Evolutionary conservation across 2,888 invertebrate species (phyloP).

Genomic region (Torymus aiolomorphi): DNA sequence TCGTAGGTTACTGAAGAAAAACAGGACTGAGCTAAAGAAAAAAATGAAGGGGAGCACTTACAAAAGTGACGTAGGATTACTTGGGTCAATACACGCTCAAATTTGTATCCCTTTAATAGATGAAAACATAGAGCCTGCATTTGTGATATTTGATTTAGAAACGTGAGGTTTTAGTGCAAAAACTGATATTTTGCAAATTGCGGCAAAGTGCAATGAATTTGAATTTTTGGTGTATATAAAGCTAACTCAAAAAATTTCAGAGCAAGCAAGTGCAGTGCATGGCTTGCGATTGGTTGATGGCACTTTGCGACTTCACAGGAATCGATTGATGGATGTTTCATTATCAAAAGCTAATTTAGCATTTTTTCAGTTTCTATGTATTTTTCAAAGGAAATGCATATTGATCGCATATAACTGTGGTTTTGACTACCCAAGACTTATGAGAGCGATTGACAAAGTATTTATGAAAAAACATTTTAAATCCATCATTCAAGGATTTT

Average conservation of each 20-base stretch:
- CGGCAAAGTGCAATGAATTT: conserved; percentile 36
- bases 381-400: conserved; percentile 27
- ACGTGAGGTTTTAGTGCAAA: conserved; percentile 28
- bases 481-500: conserved; percentile 46
- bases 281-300: background rate
- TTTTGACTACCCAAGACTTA: conserved; percentile 21
- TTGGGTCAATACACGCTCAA: too few relatives aligned
- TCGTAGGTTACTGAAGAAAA: too few relatives aligned
- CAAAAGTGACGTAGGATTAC: too few relatives aligned
- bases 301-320: conserved; percentile 13
- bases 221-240: conserved; percentile 40
- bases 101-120: too few relatives aligned
- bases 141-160: conserved; percentile 42
- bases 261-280: conserved; percentile 15
- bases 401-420: conserved; percentile 25
- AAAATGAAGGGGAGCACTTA: too few relatives aligned
- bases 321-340: background rate
- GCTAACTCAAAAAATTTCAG: conserved; percentile 14
- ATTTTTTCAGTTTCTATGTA: conserved; percentile 30
- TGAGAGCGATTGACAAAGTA: conserved; percentile 21
- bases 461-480: conserved; percentile 39
- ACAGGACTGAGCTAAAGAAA: too few relatives aligned
- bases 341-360: background rate
- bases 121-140: too few relatives aligned
- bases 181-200: conserved; percentile 41